phyloP scores from a whole-genome alignment of 1,140 invertebrate genomes.

The Drosophila lacertosa region DNA sequence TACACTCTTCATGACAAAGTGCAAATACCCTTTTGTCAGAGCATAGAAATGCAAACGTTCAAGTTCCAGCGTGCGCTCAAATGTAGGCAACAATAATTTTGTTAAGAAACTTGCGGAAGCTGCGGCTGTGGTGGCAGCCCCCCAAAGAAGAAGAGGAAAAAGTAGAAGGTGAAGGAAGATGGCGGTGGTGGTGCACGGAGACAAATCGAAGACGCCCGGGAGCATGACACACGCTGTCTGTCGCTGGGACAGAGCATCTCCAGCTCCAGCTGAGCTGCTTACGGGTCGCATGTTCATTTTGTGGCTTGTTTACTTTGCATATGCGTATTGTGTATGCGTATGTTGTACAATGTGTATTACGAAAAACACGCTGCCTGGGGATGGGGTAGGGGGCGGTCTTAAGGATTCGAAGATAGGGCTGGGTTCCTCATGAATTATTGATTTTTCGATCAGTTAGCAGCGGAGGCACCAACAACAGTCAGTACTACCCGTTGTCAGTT shows the following conservation, averaged over 20 bases:
- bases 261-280: conserved; percentile 30
- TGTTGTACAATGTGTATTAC: conserved; percentile 31
- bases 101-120: conserved; percentile 48
- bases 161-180: too few relatives aligned
- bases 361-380: conserved; percentile 7
- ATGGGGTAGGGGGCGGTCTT: too few relatives aligned
- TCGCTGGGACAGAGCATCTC: background rate
- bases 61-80: conserved; percentile 27
- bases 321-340: conserved; percentile 54
- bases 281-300: conserved; percentile 67
- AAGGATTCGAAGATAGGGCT: background rate
- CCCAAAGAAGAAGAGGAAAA: too few relatives aligned
- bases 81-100: conserved; percentile 68
- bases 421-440: conserved; percentile 68
- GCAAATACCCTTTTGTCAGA: background rate
- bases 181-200: conserved; percentile 13
- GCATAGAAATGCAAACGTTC: background rate
- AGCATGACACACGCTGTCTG: conserved; percentile 10
- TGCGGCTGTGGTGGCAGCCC: conserved; percentile 43
- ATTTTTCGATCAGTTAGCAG: conserved; percentile 71
- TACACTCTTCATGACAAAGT: too few relatives aligned
- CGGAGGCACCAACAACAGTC: background rate
- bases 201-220: conserved; percentile 59
- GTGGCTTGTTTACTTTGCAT: conserved; percentile 76
- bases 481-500: background rate